Evolutionary conservation across 1,140 invertebrate species (phyloP), one percentile per base, ranked within the genome.

Genomic region (Gonatopus flavifemur): DNA sequence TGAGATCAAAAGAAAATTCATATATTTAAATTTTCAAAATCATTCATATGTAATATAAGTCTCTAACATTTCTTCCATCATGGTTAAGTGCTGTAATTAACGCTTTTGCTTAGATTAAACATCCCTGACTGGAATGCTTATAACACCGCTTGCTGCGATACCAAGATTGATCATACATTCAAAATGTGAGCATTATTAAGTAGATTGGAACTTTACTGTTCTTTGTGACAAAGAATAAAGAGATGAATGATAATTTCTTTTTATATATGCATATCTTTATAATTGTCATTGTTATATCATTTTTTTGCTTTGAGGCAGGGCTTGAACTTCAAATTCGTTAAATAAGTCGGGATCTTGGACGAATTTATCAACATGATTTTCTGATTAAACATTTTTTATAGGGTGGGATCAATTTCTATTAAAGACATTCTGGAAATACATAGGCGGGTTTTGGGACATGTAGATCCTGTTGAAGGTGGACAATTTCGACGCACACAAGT

Each of bases 391-490:
- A 13, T 39, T 10, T 50, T 44, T 53, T 31, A 32, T 32, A 73
- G 70, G 20, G 63, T 66, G 21, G 70, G 73, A 19, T 72, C 71
- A 15, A 77, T 80, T 51, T 71, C 72, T 37, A 83, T 96, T 31
- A 84, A 90, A 42, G 93, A 98, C 69, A 92, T 98, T 47, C 74
- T 98, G 21, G 89, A 95, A 67, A 94, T 98, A 62, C 96, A 98
- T 74, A 84, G 86, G 45, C 82, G 94, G 58, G 93, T 98, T 0
- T 72, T 99, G 51, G 96, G 95, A 1, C 93, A 93, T 80, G 94
- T 96, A 2, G 93, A 94, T 78, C 93, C 93, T 4, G 78, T 90
- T 10, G 88, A 91, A 72, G 88, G 91, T n/a, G 91, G 93, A 7
- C 82, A 85, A 37, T 91, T 94, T 68, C 79, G 91, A 13, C 80